Evolutionary conservation across 2,888 invertebrate genomes (phyloP).

Genomic region (Conus canariensis): DNA sequence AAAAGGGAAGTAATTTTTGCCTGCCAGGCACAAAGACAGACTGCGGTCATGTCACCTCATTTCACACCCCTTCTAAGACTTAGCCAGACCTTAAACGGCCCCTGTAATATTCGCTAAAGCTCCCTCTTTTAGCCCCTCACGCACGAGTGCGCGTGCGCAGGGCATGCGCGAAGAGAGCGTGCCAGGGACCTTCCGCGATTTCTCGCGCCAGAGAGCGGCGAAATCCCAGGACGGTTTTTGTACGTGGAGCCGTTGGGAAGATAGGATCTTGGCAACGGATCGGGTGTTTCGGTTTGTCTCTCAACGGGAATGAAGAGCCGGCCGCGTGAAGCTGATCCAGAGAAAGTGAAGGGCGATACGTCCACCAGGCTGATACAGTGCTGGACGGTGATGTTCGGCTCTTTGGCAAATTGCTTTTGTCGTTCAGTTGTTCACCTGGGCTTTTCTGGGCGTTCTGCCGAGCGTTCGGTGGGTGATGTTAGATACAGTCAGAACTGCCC

Average conservation of each 20-base stretch:
- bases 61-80: conserved; percentile 8
- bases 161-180: conserved; percentile 10
- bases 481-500: not conserved
- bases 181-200: conserved; percentile 10
- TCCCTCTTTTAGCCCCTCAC: not conserved
- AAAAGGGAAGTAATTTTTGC: not conserved
- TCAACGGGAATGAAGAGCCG: not conserved
- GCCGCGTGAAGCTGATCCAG: not conserved
- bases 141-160: conserved; percentile 24
- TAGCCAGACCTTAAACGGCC: not conserved
- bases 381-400: not conserved
- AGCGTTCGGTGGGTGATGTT: not conserved
- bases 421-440: not conserved
- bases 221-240: not conserved
- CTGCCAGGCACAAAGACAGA: not conserved
- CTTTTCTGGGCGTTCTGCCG: not conserved
- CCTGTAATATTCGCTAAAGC: not conserved
- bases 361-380: not conserved
- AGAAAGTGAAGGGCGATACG: not conserved
- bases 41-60: conserved; percentile 9
- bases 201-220: not conserved
- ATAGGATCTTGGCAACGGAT: not conserved
- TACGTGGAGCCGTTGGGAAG: not conserved
- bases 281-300: not conserved
- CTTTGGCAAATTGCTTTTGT: conserved; percentile 13